These are phyloP conservation scores for Sciurus carolinensis DNA, from an alignment of 2,797 vertebrate genomes.

Conservation along the genomic window DNA sequence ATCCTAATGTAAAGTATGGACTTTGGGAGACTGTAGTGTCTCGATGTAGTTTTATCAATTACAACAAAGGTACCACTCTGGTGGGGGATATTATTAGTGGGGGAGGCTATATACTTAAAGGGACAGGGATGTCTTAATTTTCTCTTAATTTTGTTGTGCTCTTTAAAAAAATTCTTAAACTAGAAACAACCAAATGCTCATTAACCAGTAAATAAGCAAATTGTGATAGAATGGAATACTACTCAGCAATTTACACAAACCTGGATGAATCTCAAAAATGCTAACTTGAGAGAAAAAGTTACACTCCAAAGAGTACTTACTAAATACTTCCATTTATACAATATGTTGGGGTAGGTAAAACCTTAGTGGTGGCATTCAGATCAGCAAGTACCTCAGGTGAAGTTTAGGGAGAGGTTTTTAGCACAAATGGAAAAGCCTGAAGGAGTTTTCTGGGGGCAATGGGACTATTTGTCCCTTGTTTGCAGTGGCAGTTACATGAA, in stretches of 20 bases:
- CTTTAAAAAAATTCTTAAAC: neutral
- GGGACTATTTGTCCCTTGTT: neutral
- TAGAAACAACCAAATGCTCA: neutral
- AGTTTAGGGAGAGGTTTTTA: neutral
- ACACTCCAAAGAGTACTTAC: neutral
- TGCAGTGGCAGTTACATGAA: neutral
- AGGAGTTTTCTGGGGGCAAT: neutral
- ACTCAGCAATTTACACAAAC: neutral
- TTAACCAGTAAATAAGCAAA: neutral
- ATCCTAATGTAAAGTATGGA: neutral
- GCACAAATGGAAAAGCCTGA: neutral
- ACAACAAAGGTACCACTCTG: neutral
- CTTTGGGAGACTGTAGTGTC: neutral
- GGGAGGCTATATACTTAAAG: neutral
- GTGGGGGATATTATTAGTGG: neutral
- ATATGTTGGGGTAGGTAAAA: neutral
- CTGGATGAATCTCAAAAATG: slow-evolving; percentile 44
- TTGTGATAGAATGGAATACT: neutral
- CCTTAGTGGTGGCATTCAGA: neutral
- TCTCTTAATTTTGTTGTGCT: neutral
- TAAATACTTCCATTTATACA: neutral
- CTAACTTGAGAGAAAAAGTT: neutral
- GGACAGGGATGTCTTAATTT: neutral
- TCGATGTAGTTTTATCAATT: neutral
- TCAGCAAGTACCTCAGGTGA: neutral